These are phyloP conservation scores for Tonatia bakeri DNA, from an alignment of 2,113 vertebrate genomes.

Conservation along the genomic window DNA sequence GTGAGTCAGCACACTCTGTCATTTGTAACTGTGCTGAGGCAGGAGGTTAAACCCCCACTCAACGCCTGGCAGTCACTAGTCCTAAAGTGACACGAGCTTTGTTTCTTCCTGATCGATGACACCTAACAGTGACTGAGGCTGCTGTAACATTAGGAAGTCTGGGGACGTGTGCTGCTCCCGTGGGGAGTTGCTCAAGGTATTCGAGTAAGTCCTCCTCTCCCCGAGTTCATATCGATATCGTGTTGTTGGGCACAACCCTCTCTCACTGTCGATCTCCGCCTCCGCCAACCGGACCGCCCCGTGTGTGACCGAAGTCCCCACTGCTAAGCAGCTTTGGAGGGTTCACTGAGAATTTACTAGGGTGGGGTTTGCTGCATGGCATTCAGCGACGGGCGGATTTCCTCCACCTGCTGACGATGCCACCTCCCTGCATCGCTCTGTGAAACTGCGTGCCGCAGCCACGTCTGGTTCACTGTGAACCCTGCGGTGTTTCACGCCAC, in stretches of 20 bases:
- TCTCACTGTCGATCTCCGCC: background rate
- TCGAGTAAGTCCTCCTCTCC: background rate
- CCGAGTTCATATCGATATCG: too few relatives aligned
- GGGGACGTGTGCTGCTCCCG: background rate
- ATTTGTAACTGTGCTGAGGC: slow-evolving; percentile 34
- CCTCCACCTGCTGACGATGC: background rate
- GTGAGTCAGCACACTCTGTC: background rate
- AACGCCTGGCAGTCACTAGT: background rate
- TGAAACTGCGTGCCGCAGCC: accelerated
- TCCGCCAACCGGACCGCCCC: background rate
- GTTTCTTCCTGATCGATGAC: background rate
- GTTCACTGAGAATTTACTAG: background rate
- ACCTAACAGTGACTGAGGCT: background rate
- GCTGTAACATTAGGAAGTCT: background rate
- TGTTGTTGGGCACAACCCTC: background rate
- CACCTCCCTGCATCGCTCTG: accelerated
- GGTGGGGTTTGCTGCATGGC: background rate
- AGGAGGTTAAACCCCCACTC: background rate
- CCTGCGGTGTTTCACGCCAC: accelerated
- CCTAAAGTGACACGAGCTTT: background rate
- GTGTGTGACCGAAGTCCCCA: background rate
- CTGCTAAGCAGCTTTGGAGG: background rate
- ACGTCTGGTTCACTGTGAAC: background rate
- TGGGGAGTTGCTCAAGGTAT: background rate
- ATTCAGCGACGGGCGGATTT: background rate